phyloP scores from a whole-genome alignment of 2,888 invertebrate genomes.

The Amaurobius ferox region DNA sequence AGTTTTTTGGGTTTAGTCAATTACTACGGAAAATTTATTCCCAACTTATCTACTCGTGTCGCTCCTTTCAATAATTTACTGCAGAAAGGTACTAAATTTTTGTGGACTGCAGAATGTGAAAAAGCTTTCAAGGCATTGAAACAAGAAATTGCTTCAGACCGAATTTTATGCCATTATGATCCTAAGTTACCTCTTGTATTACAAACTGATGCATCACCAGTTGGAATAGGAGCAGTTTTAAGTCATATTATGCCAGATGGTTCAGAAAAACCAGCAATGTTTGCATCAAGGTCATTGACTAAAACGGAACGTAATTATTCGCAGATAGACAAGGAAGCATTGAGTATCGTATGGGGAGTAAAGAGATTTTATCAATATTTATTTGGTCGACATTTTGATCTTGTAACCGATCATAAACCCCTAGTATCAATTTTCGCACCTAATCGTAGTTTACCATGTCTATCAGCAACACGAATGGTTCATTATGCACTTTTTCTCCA shows the following conservation, averaged over 20 bases:
- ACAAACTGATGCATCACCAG: constrained; percentile 45
- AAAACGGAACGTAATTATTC: constrained; percentile 76
- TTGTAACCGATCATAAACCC: constrained; percentile 11
- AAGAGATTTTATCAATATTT: constrained; percentile 75
- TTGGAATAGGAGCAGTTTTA: constrained; percentile 77
- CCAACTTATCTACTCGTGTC: constrained; percentile 45
- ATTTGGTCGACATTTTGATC: constrained; percentile 7
- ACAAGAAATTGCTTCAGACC: constrained; percentile 33
- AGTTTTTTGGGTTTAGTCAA: constrained; percentile 47
- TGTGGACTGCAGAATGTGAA: constrained; percentile 43
- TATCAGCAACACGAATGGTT: constrained; percentile 50
- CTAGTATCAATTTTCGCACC: constrained; percentile 64
- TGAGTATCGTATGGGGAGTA: constrained; percentile 75
- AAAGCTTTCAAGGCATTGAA: constrained; percentile 43
- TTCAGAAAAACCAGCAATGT: constrained; percentile 77
- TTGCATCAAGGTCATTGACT: constrained; percentile 77
- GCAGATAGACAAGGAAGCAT: constrained; percentile 77
- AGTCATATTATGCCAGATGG: constrained; percentile 76
- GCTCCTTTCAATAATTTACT: constrained; percentile 43
- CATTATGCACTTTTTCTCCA: constrained; percentile 75
- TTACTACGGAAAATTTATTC: constrained; percentile 50
- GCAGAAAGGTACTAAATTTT: constrained; percentile 35
- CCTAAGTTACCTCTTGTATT: constrained; percentile 73
- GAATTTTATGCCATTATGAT: constrained; percentile 74
- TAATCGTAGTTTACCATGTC: constrained; percentile 75